phyloP scores from a whole-genome alignment of 2,888 invertebrate genomes.

The Chrysomela aeneicollis region DNA sequence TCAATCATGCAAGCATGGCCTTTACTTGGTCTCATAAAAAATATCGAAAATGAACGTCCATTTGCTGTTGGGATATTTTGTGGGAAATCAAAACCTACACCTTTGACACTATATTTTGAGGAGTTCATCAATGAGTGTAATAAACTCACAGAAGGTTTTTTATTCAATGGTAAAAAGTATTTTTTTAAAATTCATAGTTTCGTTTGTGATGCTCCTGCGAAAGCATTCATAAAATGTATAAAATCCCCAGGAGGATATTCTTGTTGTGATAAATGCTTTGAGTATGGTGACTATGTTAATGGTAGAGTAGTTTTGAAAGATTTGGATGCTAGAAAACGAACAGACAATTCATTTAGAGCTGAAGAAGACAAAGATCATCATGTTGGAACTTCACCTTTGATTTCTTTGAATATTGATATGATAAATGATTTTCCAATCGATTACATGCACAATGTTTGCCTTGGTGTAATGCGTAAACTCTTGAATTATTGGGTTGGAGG shows the following conservation, averaged over 20 bases:
- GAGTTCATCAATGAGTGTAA: too few species aligned
- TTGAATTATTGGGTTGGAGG: not conserved
- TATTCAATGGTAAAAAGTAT: not conserved
- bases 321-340: too few species aligned
- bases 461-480: too few species aligned
- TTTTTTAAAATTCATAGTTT: not conserved
- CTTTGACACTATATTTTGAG: too few species aligned
- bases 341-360: too few species aligned
- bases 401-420: too few species aligned
- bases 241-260: conserved; percentile 10
- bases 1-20: conserved; percentile 2
- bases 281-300: conserved; percentile 5
- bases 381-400: too few species aligned
- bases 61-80: not conserved
- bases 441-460: too few species aligned
- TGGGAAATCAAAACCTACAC: too few species aligned
- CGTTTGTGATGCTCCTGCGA: not conserved
- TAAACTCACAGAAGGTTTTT: not conserved
- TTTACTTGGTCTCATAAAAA: conserved; percentile 10
- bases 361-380: too few species aligned
- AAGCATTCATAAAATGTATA: conserved; percentile 10
- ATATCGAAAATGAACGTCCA: conserved; percentile 8
- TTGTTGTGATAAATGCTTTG: conserved; percentile 11
- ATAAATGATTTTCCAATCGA: too few species aligned
- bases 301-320: too few species aligned